Percentiles rank a stretch among this genome's conserved stretches.
Evolutionary conservation across 2,797 vertebrate species (phyloP).

Genomic region (Argentina silus): DNA sequence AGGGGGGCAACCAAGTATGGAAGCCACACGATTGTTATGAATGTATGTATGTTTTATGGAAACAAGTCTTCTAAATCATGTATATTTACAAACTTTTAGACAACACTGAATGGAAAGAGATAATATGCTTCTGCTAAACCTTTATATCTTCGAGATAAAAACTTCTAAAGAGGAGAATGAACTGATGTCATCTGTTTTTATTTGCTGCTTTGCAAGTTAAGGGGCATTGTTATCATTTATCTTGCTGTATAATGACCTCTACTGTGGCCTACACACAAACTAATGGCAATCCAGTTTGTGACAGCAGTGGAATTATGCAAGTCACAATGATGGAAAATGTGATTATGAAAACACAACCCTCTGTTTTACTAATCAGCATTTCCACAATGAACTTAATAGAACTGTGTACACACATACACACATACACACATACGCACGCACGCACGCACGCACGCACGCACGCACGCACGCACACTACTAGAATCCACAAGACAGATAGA

Average conservation of each 20-base stretch:
- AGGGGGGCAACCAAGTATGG: conserved; percentile 56
- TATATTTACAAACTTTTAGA: conserved; percentile 27
- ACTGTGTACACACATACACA: conserved; percentile 5
- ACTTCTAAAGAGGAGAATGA: not conserved
- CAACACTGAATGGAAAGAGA: not conserved
- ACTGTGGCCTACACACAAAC: not conserved
- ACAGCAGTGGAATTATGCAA: not conserved
- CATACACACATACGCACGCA: conserved; percentile 1
- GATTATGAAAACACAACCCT: conserved; percentile 15
- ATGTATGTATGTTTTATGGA: conserved; percentile 43
- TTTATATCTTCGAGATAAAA: conserved; percentile 1
- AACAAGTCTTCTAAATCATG: conserved; percentile 48
- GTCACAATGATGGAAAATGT: conserved; percentile 11
- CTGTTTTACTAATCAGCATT: conserved; percentile 14
- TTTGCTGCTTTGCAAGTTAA: not conserved
- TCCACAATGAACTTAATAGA: conserved; percentile 10
- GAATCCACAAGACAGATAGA: not conserved
- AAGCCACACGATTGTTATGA: conserved; percentile 37
- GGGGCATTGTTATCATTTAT: not conserved
- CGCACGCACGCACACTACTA: not conserved
- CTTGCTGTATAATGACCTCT: conserved; percentile 1
- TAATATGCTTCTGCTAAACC: not conserved
- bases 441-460: not conserved
- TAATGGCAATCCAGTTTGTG: not conserved
- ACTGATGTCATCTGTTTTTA: not conserved